A percentile compares a stretch with the other conserved stretches of the same genome.
Evolutionary conservation across 2,113 vertebrate species (phyloP).

Genomic region (Halichoeres trimaculatus): DNA sequence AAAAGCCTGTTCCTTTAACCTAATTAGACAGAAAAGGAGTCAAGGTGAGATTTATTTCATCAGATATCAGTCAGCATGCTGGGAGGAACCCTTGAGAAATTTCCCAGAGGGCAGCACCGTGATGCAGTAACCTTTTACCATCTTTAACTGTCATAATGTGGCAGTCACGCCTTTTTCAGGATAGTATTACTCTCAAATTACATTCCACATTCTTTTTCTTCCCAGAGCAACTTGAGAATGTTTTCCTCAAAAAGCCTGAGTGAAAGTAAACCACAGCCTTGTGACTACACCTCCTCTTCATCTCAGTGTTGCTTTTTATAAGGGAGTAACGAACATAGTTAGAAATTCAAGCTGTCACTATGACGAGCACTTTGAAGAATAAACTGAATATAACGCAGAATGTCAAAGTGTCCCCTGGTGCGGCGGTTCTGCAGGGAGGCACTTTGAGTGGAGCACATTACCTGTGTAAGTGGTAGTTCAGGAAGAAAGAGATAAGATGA

Average conservation of each 20-base stretch:
- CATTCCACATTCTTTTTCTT: no score
- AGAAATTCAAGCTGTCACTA: background rate
- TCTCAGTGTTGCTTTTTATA: background rate
- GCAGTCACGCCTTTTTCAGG: no score
- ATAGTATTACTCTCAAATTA: no score
- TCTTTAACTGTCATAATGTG: no score
- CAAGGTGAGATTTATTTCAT: background rate
- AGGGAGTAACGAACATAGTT: background rate
- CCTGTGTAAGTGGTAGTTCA: constrained; percentile 29
- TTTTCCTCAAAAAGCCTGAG: background rate
- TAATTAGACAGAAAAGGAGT: no score
- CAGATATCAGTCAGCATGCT: background rate
- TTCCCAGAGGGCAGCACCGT: background rate
- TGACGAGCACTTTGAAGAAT: constrained; percentile 18
- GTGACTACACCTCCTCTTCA: background rate
- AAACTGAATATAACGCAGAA: constrained; percentile 13
- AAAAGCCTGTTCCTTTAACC: no score
- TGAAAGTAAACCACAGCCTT: background rate
- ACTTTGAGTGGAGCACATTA: constrained; percentile 26
- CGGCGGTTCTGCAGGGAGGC: constrained; percentile 6
- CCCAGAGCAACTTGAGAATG: no score
- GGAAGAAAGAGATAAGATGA: constrained; percentile 13
- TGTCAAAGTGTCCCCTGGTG: constrained; percentile 19
- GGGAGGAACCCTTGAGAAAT: background rate
- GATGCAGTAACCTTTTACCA: no score